Base-by-base conservation (phyloP, 2,888 invertebrate genomes). In the Drosophila anomalata region DNA sequence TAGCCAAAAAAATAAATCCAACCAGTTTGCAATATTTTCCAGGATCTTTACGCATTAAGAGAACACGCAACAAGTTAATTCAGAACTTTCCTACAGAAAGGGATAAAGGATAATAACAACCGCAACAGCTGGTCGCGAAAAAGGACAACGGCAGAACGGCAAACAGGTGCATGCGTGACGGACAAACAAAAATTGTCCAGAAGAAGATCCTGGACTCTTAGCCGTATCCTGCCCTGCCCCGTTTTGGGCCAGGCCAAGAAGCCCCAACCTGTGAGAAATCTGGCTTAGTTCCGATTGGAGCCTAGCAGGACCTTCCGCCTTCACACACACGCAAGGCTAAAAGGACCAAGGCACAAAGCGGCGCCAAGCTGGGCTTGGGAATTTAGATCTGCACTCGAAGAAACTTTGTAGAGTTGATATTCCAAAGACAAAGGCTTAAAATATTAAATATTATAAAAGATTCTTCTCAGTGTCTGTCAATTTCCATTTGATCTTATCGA, bases 31-130 rank as follows among this genome's bases (percentile, higher is more conserved):
- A 22, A 22, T 33, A 11, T 33, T n/a, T n/a, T 6, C 2, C 36
- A n/a, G 36, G 6, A 42, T 42, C 41, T 20, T 42, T 20, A 4
- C 9, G 20, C 41, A 42, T 42, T 42, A 17, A 11, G 3, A 9
- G 14, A 53, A 29, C 9, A 29, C 58, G 17, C 50, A 50, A 50
- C 50, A 50, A 50, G 50, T 33, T 17, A 31, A 29, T 17, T 3
- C 11, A 6, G 31, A 6, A 11, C 6, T 11, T 11, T 14, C 24
- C 17, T 17, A 1, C 17, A 17, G 17, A 17, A 14, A n/a, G 7
- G 24, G 20, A 46, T 46, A 47, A 47, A 7, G 24, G 12, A 46
- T 12, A 47, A 47, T 14, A 48, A 31, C 29, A 36, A n/a, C 6
- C 17, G 41, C 12, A 44, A 44, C 44, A 44, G 44, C 44, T 44